A percentile compares a stretch with the other conserved stretches of the same genome.
These are phyloP conservation scores for Dynastes maya DNA, from an alignment of 2,888 invertebrate genomes.

Conservation along the genomic window DNA sequence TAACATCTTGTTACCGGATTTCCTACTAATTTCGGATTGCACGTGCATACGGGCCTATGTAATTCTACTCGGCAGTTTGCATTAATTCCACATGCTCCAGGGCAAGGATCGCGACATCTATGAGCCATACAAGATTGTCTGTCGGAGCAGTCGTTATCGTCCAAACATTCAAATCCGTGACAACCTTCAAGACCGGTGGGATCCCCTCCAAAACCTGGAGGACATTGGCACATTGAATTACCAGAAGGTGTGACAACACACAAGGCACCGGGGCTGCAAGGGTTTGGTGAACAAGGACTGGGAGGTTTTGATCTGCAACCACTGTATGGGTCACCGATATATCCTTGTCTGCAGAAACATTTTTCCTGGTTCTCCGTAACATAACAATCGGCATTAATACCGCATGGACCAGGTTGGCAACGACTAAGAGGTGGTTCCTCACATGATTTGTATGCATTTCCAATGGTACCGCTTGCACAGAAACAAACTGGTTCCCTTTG, in stretches of 20 bases:
- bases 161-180: conserved; percentile 85
- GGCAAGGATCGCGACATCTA: conserved; percentile 86
- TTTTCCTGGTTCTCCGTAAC: conserved; percentile 86
- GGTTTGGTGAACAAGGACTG: conserved; percentile 84
- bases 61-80: conserved; percentile 83
- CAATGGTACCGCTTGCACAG: conserved; percentile 87
- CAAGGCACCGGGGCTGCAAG: conserved; percentile 85
- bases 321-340: conserved; percentile 84
- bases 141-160: conserved; percentile 83
- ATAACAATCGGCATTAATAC: conserved; percentile 87
- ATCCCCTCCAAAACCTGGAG: conserved; percentile 83
- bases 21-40: conserved; percentile 81
- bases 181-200: conserved; percentile 82
- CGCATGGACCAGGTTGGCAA: conserved; percentile 89
- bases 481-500: conserved; percentile 86
- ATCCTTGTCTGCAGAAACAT: conserved; percentile 86
- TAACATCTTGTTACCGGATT: conserved; percentile 86
- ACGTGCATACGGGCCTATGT: conserved; percentile 87
- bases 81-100: conserved; percentile 85
- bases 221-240: conserved; percentile 82
- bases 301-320: conserved; percentile 81
- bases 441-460: conserved; percentile 88
- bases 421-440: conserved; percentile 75
- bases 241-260: conserved; percentile 79
- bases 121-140: conserved; percentile 86